Conservation (phyloP, 2,888 invertebrate genomes). For the Synanthedon formicaeformis region DNA sequence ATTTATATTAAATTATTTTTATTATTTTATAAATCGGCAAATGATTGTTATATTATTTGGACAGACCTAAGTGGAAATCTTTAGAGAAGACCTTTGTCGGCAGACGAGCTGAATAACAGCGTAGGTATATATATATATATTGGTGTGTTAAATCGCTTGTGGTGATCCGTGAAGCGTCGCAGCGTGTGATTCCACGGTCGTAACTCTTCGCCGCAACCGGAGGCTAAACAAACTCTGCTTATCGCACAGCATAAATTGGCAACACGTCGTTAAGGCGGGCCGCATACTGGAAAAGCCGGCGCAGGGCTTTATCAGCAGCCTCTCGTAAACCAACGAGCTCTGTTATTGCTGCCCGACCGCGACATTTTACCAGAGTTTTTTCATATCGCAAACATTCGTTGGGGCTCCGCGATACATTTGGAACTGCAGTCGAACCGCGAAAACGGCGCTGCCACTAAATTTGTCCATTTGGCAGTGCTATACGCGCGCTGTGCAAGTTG, state of each 20-base stretch:
- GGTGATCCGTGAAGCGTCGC: slow-evolving; percentile 8
- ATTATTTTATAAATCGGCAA: no score
- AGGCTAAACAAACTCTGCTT: slow-evolving; percentile 65
- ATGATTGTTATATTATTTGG: no score
- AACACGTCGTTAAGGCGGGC: slow-evolving; percentile 67
- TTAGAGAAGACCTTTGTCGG: no score
- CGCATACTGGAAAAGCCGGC: slow-evolving; percentile 30
- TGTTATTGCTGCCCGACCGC: slow-evolving; percentile 55
- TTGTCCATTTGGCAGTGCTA: slow-evolving; percentile 54
- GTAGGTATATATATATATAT: not conserved
- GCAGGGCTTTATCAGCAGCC: slow-evolving; percentile 54
- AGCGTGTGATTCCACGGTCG: slow-evolving; percentile 41
- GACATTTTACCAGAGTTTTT: slow-evolving; percentile 57
- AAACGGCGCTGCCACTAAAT: slow-evolving; percentile 54
- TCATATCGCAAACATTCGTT: slow-evolving; percentile 47
- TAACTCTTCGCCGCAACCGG: slow-evolving; percentile 42
- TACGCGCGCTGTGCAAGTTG: slow-evolving; percentile 29
- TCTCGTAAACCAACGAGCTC: slow-evolving; percentile 61
- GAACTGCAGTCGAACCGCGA: slow-evolving; percentile 39
- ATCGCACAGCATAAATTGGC: slow-evolving; percentile 68
- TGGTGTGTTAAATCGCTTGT: not conserved
- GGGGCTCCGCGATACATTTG: slow-evolving; percentile 30
- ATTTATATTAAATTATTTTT: no score
- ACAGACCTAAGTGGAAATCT: no score
- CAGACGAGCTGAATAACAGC: not conserved